Evolutionary conservation across 2,797 vertebrate species (phyloP).

Genomic region (Thalassophryne amazonica): DNA sequence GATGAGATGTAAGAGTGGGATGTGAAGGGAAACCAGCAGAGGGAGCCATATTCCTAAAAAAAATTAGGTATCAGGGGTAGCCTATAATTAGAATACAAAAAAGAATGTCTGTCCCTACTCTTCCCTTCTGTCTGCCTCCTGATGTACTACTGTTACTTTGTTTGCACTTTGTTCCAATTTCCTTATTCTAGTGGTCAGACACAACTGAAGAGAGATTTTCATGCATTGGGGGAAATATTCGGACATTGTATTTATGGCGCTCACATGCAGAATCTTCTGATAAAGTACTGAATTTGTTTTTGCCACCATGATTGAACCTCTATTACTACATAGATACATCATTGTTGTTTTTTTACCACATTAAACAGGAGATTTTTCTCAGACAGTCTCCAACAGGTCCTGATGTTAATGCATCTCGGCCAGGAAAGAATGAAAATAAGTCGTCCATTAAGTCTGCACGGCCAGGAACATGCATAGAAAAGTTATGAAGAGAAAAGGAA

Average conservation of each 20-base stretch:
- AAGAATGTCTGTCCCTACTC: conserved; percentile 32
- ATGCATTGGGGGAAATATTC: neutral
- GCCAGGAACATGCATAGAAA: conserved; percentile 22
- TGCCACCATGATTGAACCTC: too few relatives aligned
- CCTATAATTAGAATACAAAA: conserved; percentile 9
- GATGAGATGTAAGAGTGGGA: conserved; percentile 78
- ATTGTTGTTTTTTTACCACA: conserved; percentile 1
- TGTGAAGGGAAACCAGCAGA: conserved; percentile 52
- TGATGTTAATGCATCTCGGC: neutral
- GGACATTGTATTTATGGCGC: neutral
- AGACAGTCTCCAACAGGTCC: neutral
- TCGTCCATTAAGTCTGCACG: conserved; percentile 17
- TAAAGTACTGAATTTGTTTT: too few relatives aligned
- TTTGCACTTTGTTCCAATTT: conserved; percentile 57
- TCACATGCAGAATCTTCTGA: too few relatives aligned
- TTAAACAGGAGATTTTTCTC: conserved; percentile 3
- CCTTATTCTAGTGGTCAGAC: conserved; percentile 7
- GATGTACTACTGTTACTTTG: conserved; percentile 46
- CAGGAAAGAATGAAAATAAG: conserved; percentile 9
- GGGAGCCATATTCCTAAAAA: conserved; percentile 47
- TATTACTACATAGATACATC: too few relatives aligned
- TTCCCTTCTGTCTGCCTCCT: conserved; percentile 23
- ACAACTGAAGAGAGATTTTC: conserved; percentile 18
- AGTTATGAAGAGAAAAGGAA: too few relatives aligned
- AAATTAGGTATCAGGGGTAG: conserved; percentile 15